These are phyloP conservation scores for Apamea crenata DNA, from an alignment of 2,888 invertebrate species.

Conservation along the genomic window DNA sequence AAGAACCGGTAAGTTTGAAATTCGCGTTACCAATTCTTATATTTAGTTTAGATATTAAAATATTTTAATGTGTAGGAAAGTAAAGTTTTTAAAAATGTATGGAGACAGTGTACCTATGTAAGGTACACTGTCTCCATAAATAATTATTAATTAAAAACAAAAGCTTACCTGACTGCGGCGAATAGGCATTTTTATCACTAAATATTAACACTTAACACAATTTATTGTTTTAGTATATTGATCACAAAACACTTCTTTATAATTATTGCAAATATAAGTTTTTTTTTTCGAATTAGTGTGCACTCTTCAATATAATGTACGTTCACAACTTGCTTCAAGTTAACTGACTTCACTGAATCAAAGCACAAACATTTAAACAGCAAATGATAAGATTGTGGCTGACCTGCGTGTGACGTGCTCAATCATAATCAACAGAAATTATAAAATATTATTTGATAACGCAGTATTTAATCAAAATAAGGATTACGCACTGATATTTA, in stretches of 20 bases:
- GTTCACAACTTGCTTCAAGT: constrained; percentile 82
- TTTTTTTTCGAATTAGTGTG: constrained; percentile 52
- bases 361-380: constrained; percentile 89
- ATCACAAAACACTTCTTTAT: constrained; percentile 65
- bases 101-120: too few relatives aligned
- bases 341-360: constrained; percentile 87
- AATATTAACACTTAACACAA: constrained; percentile 63
- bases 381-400: constrained; percentile 86
- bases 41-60: not conserved
- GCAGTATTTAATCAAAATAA: constrained; percentile 83
- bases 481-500: constrained; percentile 79
- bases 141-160: constrained; percentile 12
- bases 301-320: constrained; percentile 74
- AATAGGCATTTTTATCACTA: constrained; percentile 83
- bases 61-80: not conserved
- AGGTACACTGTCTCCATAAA: not conserved
- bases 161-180: constrained; percentile 86
- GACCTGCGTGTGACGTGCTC: constrained; percentile 85
- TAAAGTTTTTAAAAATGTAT: not conserved
- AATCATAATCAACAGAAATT: constrained; percentile 86
- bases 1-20: not conserved
- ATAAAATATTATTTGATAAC: constrained; percentile 84
- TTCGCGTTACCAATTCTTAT: not conserved
- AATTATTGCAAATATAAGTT: constrained; percentile 41
- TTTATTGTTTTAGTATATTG: constrained; percentile 49